Conservation (phyloP, 2,888 invertebrate genomes). For the Dione juno region DNA sequence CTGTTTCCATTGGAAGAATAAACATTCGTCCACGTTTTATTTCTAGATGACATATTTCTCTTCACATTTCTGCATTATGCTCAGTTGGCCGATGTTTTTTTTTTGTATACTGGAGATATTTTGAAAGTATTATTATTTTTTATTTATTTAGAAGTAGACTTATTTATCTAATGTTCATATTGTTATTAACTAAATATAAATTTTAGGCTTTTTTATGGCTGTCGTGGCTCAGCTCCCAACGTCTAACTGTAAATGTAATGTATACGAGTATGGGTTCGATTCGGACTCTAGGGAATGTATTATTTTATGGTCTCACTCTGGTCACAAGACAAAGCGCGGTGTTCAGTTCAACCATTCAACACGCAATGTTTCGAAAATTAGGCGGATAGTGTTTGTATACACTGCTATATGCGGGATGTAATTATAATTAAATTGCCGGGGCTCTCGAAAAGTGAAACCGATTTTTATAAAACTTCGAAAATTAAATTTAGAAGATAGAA, state of each 20-base stretch:
- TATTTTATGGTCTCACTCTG: background rate
- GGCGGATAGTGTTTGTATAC: too few species aligned
- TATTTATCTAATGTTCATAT: background rate
- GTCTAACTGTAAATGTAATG: background rate
- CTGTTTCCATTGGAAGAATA: conserved; percentile 28
- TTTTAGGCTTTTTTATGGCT: background rate
- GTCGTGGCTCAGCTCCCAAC: background rate
- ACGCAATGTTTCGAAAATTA: background rate
- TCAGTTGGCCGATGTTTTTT: background rate
- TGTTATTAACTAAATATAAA: background rate
- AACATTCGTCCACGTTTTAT: conserved; percentile 29
- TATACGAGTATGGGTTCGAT: background rate
- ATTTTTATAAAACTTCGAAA: too few species aligned
- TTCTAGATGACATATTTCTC: conserved; percentile 30
- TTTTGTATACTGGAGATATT: background rate
- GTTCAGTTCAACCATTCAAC: background rate
- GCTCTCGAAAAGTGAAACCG: too few species aligned
- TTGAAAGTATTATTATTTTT: background rate
- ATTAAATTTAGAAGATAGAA: too few species aligned
- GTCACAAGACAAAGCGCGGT: background rate
- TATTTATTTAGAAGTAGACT: background rate
- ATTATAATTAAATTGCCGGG: background rate
- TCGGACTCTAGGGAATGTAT: background rate
- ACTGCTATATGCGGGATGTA: background rate
- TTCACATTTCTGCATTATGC: conserved; percentile 9